Evolutionary conservation across 2,797 vertebrate species (phyloP), one percentile per base, ranked within the genome.

Genomic region (Yasuhikotakia modesta): DNA sequence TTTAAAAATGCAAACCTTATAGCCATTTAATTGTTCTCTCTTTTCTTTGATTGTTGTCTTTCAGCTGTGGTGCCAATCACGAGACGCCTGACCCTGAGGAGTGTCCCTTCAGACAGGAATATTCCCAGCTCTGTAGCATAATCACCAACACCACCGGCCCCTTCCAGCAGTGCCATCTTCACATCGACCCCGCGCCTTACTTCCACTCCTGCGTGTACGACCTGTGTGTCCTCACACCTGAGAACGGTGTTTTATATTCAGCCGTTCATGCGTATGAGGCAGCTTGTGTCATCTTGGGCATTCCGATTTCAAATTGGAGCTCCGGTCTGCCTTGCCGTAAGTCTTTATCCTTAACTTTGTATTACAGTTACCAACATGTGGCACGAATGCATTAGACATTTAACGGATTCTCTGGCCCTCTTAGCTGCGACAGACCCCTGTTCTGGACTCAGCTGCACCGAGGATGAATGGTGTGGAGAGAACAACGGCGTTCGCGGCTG

Each of bases 221-320:
- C 57, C 86, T 94, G 24, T 93, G 92, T 77, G 81, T 85, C n/a
- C 90, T 90, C n/a, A 88, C 87, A 17, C 73, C 70, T 24, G 87
- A 84, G 46, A 90, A 91, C 66, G 81, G 22, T 70, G 86, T 90
- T 80, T 64, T 91, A 30, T 93, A 92, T 21, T 86, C 88, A 12
- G 83, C 87, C 0, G 71, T 93, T 16, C 86, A 89, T 17, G 83
- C 88, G 65, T 92, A 91, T 8, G 88, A 90, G 19, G 83, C 13
- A 57, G 87, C 86, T 13, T 93, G 92, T 39, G 30, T 81, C 4
- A 55, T 81, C n/a, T 2, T 79, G 0, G 85, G 64, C 0, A 6
- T 91, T 7, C 17, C 78, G 10, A 85, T 89, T 68, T 17, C 87
- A 0, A 81, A 89, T 0, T 91, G 92, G 91, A 82, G 79, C 5